Base-by-base conservation (phyloP, 2,888 invertebrate genomes). In the Spialia ferax region DNA sequence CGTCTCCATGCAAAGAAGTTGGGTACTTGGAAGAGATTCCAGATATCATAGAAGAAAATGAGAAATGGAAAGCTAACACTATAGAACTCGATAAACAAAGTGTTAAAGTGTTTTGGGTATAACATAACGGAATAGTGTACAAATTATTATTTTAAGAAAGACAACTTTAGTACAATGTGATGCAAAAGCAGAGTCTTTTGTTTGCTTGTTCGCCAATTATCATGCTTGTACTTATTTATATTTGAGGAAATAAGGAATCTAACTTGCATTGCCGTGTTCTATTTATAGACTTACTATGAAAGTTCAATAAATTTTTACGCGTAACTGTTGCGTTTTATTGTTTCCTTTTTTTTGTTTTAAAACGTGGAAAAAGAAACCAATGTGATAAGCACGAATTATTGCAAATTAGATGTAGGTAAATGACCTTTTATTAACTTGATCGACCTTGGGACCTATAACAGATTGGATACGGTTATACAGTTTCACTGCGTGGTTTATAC, bases 81-180 rank as follows among this genome's bases (percentile, higher is more conserved):
- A 77, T 88, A 63, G 87, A 86, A 73, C 74, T 91, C 42, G 88
- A 91, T 63, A 88, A 91, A 71, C 89, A 91, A 79, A 79, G 84
- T 60, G 85, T 93, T 8, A 88, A 92, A 86, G 93, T 93, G 66
- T 92, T 93, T 81, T 93, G 93, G 93, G 93, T 93, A 72, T 93
- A 88, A 71, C 63, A 73, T 74, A 69, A 69, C 56, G 48, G 22
- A 50, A 55, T 22, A 73, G 74, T 76, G 83, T 85, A 83, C 83
- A 84, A 85, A 83, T 75, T 71, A 72, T 74, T 35, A 62, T 48
- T 42, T 60, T 66, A 60, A 66, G 54, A 22, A 8, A 32, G 48
- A 32, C 32, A 48, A 45, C 15, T 45, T 59, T 48, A 26, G 48
- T 50, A 64, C 48, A 42, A 59, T 4, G 29, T 50, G 64, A 57